Conservation (phyloP, 2,888 invertebrate genomes). For the Ellobium chinense region DNA sequence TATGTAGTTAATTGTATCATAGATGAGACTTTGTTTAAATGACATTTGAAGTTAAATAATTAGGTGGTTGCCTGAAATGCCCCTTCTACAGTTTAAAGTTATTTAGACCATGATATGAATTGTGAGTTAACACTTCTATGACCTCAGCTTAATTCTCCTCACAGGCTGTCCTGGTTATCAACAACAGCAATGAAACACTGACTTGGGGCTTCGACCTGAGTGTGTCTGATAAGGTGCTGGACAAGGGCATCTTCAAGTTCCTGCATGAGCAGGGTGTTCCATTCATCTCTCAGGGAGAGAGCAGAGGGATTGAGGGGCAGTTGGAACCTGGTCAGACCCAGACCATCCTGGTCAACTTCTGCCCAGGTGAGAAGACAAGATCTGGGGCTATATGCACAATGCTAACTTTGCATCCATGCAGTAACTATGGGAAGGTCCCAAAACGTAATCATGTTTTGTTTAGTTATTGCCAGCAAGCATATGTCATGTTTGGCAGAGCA, state of each 20-base stretch:
- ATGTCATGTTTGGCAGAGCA: too few species aligned
- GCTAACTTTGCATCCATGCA: neutral
- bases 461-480: too few species aligned
- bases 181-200: slow-evolving; percentile 72
- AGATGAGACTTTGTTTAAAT: too few species aligned
- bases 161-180: slow-evolving; percentile 72
- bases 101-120: too few species aligned
- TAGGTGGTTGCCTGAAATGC: too few species aligned
- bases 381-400: neutral
- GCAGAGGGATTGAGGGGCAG: slow-evolving; percentile 70
- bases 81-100: too few species aligned
- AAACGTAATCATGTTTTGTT: too few species aligned
- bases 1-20: too few species aligned
- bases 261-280: slow-evolving; percentile 74
- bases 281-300: slow-evolving; percentile 63
- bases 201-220: slow-evolving; percentile 75
- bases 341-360: slow-evolving; percentile 73
- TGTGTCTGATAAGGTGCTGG: slow-evolving; percentile 62
- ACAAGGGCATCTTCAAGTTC: slow-evolving; percentile 75
- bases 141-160: slow-evolving; percentile 5
- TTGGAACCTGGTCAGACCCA: slow-evolving; percentile 74
- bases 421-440: too few species aligned
- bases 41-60: too few species aligned
- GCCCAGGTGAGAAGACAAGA: slow-evolving; percentile 69
- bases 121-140: too few species aligned